Evolutionary conservation across 2,113 vertebrate species (phyloP), one percentile per base, ranked within the genome.

Genomic region (Sebastes fasciatus): DNA sequence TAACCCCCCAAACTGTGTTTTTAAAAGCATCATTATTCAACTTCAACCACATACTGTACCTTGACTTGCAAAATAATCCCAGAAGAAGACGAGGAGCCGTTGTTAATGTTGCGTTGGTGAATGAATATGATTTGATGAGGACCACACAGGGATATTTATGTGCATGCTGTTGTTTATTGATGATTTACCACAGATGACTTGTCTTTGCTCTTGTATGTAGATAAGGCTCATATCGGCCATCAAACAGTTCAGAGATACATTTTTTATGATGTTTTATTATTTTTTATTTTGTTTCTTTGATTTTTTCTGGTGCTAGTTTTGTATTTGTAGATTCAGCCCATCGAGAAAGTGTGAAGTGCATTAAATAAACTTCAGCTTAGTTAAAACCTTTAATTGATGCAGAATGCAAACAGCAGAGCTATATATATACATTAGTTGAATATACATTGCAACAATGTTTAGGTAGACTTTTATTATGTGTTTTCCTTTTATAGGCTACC

Each of bases 81-180:
- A 69, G 76, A 14, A 17, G 54, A 55, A 21, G 68, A 80, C 4
- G 4, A 70, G 40, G 26, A 61, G 52, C 46, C 1, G 12, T 34
- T 19, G 52, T 52, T 42, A 4, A 16, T 64, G 42, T 34, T 34
- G 34, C 34, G 0, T 34, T 34, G 49, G 19, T 34, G 34, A 34
- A 34, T 77, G 45, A 57, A 19, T 26, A 5, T 60, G 61, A 48
- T 11, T 2, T 6, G 46, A 19, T 42, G 34, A 52, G 23, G 26
- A 19, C 12, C n/a, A 45, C 62, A 52, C 6, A 48, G 12, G 21
- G 26, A 49, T 74, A 86, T 86, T 78, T 78, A 86, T 78, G 6
- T 66, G 14, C 1, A 1, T 16, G 21, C 1, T 48, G 17, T 57
- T 23, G 19, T 13, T 66, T 23, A 17, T 19, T 66, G 23, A 80